Conservation (phyloP, 2,113 vertebrate species). For the Dicerorhinus sumatrensis region DNA sequence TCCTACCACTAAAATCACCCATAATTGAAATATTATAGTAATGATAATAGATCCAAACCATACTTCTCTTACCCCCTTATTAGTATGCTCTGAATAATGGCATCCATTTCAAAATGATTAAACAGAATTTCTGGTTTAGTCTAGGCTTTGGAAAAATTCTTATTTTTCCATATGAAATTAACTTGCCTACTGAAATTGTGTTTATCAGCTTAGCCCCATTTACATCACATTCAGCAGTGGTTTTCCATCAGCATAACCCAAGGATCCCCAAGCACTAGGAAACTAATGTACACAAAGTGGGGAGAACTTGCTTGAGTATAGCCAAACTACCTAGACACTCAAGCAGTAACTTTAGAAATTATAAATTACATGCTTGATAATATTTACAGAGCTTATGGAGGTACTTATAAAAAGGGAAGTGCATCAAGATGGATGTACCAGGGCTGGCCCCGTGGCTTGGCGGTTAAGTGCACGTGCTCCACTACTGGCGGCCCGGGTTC, state of each 20-base stretch:
- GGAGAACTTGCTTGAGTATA: background rate
- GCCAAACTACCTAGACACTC: constrained; percentile 31
- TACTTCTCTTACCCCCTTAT: background rate
- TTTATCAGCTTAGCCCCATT: background rate
- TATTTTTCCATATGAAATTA: background rate
- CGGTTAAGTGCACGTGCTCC: too few species aligned
- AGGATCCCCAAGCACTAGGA: background rate
- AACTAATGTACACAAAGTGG: background rate
- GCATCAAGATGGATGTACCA: background rate
- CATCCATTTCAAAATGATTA: constrained; percentile 10
- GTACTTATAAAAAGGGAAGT: constrained; percentile 21
- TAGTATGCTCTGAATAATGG: background rate
- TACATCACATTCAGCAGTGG: background rate
- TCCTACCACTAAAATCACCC: background rate
- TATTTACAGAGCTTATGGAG: background rate
- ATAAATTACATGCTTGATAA: constrained; percentile 21
- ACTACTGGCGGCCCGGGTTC: too few species aligned
- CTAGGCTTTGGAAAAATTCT: background rate
- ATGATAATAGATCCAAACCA: constrained; percentile 44
- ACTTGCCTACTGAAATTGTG: background rate
- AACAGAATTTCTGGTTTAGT: background rate
- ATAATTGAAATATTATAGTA: background rate
- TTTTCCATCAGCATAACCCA: background rate
- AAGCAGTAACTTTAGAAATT: constrained; percentile 16
- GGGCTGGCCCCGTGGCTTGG: too few species aligned